Evolutionary conservation across 2,888 invertebrate genomes (phyloP).

Genomic region (Dendrolimus houi): DNA sequence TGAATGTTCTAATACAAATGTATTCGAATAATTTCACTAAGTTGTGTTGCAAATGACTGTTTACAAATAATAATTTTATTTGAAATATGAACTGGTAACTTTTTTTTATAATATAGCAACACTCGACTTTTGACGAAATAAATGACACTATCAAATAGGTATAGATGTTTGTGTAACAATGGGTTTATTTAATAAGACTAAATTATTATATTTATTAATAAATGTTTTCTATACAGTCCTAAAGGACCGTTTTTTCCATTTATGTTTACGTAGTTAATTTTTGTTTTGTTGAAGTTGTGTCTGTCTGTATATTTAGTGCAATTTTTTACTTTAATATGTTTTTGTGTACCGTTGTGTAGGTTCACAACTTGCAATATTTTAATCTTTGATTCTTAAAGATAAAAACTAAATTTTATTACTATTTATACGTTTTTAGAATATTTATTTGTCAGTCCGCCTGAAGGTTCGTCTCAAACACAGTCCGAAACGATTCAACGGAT

Average conservation of each 20-base stretch:
- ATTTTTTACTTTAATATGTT: constrained; percentile 26
- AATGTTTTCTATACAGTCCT: constrained; percentile 8
- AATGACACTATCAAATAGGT: neutral
- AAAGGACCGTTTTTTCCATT: constrained; percentile 11
- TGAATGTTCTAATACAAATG: too few relatives aligned
- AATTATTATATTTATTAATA: constrained; percentile 8
- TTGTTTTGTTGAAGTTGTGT: constrained; percentile 13
- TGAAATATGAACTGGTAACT: neutral
- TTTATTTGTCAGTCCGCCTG: too few relatives aligned
- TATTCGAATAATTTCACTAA: too few relatives aligned
- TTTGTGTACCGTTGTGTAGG: neutral
- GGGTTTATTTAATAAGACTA: neutral
- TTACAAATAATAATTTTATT: too few relatives aligned
- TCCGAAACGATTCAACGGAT: too few relatives aligned
- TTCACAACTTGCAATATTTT: neutral
- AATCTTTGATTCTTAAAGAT: too few relatives aligned
- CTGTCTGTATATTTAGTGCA: constrained; percentile 49
- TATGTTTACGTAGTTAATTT: neutral
- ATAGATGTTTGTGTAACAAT: neutral
- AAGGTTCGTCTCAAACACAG: too few relatives aligned
- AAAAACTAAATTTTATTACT: too few relatives aligned
- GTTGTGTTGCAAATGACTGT: too few relatives aligned
- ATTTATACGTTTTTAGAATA: too few relatives aligned
- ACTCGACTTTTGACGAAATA: neutral
- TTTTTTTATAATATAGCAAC: neutral